Percentiles rank a stretch among this genome's conserved stretches.
Conservation (phyloP, 2,797 vertebrate genomes). For the Pseudomugil tenellus region DNA sequence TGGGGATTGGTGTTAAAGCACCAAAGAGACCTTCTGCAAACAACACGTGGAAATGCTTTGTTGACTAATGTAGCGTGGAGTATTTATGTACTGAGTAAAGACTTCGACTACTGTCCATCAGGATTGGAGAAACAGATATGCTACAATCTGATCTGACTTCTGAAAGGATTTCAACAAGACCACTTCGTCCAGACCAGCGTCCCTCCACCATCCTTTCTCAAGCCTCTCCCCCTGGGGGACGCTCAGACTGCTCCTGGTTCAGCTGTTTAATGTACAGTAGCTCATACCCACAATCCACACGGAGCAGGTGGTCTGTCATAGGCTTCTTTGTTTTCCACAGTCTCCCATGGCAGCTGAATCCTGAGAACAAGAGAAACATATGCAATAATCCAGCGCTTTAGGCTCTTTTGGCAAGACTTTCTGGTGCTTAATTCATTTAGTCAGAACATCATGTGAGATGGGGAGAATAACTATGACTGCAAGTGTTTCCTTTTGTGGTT, state of each 20-base stretch:
- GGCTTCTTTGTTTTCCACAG: slow-evolving; percentile 63
- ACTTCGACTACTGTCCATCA: slow-evolving; percentile 69
- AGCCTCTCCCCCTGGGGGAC: slow-evolving; percentile 24
- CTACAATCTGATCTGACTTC: slow-evolving; percentile 38
- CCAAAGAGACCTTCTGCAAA: slow-evolving; percentile 79
- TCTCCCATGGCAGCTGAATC: slow-evolving; percentile 63
- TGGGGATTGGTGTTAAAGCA: slow-evolving; percentile 68
- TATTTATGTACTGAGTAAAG: slow-evolving; percentile 78
- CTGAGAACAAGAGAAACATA: slow-evolving; percentile 23
- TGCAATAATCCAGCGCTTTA: slow-evolving; percentile 24
- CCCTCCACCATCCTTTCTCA: background rate
- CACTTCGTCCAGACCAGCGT: slow-evolving; percentile 25
- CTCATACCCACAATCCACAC: slow-evolving; percentile 69
- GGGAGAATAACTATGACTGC: background rate
- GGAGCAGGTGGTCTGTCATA: slow-evolving; percentile 73
- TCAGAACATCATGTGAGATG: slow-evolving; percentile 20
- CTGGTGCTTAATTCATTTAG: slow-evolving; percentile 30
- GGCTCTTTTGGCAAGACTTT: background rate
- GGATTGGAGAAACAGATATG: slow-evolving; percentile 51
- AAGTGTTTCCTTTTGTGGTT: slow-evolving; percentile 20
- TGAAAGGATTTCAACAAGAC: slow-evolving; percentile 26
- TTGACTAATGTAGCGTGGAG: slow-evolving; percentile 82
- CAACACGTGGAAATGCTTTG: slow-evolving; percentile 85
- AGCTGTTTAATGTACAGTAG: slow-evolving; percentile 76
- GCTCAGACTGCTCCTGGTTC: slow-evolving; percentile 53